These are phyloP conservation scores for Holotrichia oblita DNA, from an alignment of 1,140 invertebrate genomes.

Conservation along the genomic window DNA sequence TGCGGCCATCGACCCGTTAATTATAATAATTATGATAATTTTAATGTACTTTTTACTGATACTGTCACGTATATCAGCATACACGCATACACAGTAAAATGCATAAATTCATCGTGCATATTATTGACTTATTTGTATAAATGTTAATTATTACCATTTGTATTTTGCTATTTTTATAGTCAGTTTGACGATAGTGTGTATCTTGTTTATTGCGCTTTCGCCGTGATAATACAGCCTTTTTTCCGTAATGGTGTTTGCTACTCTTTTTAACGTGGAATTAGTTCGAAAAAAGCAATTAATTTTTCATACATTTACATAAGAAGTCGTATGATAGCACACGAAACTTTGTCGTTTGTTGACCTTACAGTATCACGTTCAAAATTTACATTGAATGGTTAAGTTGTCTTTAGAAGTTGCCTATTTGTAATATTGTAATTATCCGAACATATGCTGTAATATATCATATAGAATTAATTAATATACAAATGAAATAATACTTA, in stretches of 20 bases:
- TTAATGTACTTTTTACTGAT: background rate
- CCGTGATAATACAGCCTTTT: background rate
- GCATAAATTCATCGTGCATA: background rate
- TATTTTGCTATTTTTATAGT: background rate
- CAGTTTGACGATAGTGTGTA: background rate
- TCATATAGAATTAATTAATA: too few relatives aligned
- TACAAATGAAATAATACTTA: too few relatives aligned
- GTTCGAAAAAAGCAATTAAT: background rate
- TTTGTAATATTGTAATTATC: background rate
- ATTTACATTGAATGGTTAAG: background rate
- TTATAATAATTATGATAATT: too few relatives aligned
- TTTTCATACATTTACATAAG: background rate
- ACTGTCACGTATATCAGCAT: background rate
- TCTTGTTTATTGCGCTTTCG: background rate
- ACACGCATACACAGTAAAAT: background rate
- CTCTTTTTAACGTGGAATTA: constrained; percentile 1
- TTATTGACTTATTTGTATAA: constrained; percentile 10
- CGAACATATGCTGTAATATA: too few relatives aligned
- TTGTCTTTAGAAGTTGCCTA: background rate
- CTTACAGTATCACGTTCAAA: background rate
- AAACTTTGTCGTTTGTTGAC: constrained; percentile 5
- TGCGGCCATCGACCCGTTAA: too few relatives aligned
- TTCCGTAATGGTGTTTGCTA: background rate
- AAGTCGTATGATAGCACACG: background rate
- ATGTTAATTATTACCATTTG: background rate